Evolutionary conservation across 2,888 invertebrate species (phyloP), one percentile per base, ranked within the genome.

Genomic region (Melanostoma scalare): DNA sequence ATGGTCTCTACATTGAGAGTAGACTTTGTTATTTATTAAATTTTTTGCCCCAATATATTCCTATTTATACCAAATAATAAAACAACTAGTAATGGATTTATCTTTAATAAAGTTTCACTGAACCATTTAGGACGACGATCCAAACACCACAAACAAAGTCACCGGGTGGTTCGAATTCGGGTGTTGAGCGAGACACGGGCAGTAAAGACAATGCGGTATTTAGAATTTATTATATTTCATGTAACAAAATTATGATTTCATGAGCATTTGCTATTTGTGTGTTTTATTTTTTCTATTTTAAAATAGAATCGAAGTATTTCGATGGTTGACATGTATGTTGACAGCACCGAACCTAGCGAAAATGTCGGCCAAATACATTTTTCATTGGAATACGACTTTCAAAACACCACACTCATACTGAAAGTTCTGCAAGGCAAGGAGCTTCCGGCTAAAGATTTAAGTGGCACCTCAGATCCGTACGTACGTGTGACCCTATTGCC

Each of bases 331-430:
- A 97, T 97, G 96, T 97, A 97, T 93, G 96, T 97, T 92, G 97
- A 97, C 92, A 97, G 96, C 92, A 95, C 96, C 78, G 97, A 97
- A 91, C 96, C 97, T 1, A 96, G 96, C 87, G 97, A 97, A 92
- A 97, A 97, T 92, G 97, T 97, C 87, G 97, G 97, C 69, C 97
- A 97, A 92, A 97, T 97, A 88, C 97, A 97, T 91, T 97, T 97
- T 93, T 97, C 96, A 69, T 92, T 97, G 91, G 97, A 97, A 91
- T 97, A 97, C 91, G 97, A 97, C 92, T 97, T 97, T 92, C 97
- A 97, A 93, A 96, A 96, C 88, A 97, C 96, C 84, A 97, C 97
- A 85, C 94, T 97, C 89, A 96, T 97, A 89, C 92, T 97, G 88
- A 95, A 96, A 92, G 97, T 97, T 89, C 94, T 97, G 88, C 97